These are phyloP conservation scores for Eupristina koningsbergeri DNA, from an alignment of 1,140 invertebrate genomes.

Conservation along the genomic window DNA sequence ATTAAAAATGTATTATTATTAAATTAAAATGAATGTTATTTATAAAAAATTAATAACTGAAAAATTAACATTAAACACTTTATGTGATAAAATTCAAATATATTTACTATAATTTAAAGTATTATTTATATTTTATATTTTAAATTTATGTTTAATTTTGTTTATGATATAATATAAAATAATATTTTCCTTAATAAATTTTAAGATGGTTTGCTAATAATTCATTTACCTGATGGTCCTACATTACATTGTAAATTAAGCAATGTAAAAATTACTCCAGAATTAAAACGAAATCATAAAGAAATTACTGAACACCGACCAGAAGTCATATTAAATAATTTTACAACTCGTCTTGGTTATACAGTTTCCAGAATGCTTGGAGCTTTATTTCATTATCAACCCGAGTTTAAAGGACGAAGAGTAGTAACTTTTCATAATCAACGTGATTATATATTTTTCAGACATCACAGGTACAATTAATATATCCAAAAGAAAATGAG, in stretches of 20 bases:
- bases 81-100: no score
- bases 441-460: constrained; percentile 98
- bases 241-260: constrained; percentile 90
- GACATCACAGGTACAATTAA: constrained; percentile 89
- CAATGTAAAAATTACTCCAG: constrained; percentile 87
- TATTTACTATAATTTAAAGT: no score
- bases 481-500: background rate
- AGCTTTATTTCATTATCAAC: constrained; percentile 96
- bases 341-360: constrained; percentile 93
- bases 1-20: no score
- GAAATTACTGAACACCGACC: constrained; percentile 90
- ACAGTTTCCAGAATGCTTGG: constrained; percentile 93
- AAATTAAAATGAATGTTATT: no score
- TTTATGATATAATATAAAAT: background rate
- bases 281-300: constrained; percentile 83
- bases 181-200: constrained; percentile 54
- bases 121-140: background rate
- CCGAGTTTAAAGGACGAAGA: constrained; percentile 92
- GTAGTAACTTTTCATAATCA: constrained; percentile 99
- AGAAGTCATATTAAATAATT: constrained; percentile 97
- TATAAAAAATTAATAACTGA: background rate
- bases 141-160: no score
- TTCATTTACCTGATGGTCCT: constrained; percentile 96
- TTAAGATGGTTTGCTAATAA: constrained; percentile 87
- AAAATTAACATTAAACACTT: background rate